phyloP scores from a whole-genome alignment of 2,797 vertebrate species.

The Malacoctenus gilli region DNA sequence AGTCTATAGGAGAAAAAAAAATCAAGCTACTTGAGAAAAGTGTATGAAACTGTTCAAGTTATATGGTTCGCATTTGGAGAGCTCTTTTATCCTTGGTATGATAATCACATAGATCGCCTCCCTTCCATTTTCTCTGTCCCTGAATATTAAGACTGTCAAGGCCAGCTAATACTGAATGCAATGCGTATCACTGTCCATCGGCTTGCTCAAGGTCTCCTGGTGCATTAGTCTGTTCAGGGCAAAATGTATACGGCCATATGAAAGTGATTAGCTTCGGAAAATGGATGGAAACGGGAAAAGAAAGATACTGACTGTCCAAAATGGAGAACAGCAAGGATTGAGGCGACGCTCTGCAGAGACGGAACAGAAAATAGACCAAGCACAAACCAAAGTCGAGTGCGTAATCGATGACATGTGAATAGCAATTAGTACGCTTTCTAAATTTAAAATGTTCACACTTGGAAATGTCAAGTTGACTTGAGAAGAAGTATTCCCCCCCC shows the following conservation, averaged over 20 bases:
- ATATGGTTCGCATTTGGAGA: conserved; percentile 22
- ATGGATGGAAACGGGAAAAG: conserved; percentile 4
- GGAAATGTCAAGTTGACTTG: conserved; percentile 32
- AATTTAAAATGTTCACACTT: conserved; percentile 11
- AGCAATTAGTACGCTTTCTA: not conserved
- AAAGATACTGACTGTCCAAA: not conserved
- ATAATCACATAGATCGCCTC: conserved; percentile 61
- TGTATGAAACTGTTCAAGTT: conserved; percentile 10
- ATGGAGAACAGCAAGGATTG: too few relatives aligned
- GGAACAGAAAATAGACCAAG: too few relatives aligned
- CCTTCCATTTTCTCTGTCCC: conserved; percentile 41
- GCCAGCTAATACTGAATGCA: conserved; percentile 45
- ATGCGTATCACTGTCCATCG: conserved; percentile 21
- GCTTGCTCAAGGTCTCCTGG: conserved; percentile 39
- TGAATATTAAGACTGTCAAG: conserved; percentile 47
- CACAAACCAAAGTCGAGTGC: too few relatives aligned
- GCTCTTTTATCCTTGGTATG: conserved; percentile 55
- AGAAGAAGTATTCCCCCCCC: conserved; percentile 7
- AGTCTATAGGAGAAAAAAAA: not conserved
- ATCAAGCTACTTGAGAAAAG: conserved; percentile 10
- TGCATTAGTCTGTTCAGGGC: conserved; percentile 32
- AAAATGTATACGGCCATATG: conserved; percentile 27
- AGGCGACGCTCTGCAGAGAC: too few relatives aligned
- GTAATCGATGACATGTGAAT: conserved; percentile 4
- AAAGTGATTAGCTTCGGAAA: conserved; percentile 35